phyloP scores from a whole-genome alignment of 2,113 vertebrate species.

The Anser cygnoides region DNA sequence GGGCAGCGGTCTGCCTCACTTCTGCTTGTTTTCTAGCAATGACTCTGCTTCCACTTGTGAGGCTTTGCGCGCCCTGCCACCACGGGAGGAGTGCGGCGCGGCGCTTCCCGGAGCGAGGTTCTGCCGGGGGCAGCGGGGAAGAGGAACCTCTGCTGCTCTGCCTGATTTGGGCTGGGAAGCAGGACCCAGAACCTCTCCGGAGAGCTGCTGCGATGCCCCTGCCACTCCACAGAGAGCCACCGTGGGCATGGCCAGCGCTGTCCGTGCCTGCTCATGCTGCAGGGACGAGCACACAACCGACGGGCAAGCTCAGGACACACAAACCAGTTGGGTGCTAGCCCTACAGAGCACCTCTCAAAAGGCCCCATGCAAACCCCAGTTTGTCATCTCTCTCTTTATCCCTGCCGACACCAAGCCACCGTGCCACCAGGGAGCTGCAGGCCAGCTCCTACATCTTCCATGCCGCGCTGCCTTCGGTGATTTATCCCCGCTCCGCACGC shows the following conservation, averaged over 20 bases:
- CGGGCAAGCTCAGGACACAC: background rate
- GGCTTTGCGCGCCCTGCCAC: background rate
- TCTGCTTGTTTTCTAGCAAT: background rate
- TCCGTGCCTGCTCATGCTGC: rapidly evolving
- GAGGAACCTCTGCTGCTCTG: background rate
- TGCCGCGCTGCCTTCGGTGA: background rate
- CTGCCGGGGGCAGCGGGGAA: conserved; percentile 5
- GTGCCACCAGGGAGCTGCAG: background rate
- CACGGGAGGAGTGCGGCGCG: rapidly evolving
- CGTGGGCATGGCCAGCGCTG: background rate
- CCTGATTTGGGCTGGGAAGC: background rate
- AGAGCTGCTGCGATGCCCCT: rapidly evolving
- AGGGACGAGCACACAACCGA: rapidly evolving
- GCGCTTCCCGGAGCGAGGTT: background rate
- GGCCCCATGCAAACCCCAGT: background rate
- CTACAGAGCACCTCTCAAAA: background rate
- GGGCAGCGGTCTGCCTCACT: background rate
- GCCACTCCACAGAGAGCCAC: background rate
- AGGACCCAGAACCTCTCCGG: background rate
- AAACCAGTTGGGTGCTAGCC: background rate
- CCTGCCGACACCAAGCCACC: background rate
- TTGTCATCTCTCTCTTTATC: background rate
- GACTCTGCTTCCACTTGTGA: background rate
- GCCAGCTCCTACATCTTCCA: background rate
- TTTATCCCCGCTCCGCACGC: background rate